Conservation (phyloP, 2,113 vertebrate species). For the Naja naja region DNA sequence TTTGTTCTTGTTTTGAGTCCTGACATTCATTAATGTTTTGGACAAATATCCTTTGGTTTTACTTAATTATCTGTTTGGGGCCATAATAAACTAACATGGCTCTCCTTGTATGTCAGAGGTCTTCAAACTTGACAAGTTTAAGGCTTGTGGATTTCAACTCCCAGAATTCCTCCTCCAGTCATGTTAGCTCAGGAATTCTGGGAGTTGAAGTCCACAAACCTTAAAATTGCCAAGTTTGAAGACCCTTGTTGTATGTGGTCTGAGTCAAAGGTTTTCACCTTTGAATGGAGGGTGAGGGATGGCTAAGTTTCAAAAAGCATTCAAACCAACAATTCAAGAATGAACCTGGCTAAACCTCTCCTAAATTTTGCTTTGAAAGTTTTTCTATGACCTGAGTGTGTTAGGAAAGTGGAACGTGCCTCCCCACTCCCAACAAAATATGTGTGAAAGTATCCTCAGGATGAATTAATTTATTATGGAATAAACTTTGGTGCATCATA, state of each 20-base stretch:
- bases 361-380: constrained; percentile 59
- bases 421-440: neutral
- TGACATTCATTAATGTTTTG: neutral
- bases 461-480: constrained; percentile 32
- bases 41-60: neutral
- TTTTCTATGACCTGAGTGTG: constrained; percentile 50
- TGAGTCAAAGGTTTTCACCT: too few relatives aligned
- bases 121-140: too few relatives aligned
- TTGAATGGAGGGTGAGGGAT: constrained; percentile 54
- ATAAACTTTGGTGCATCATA: neutral
- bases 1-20: neutral
- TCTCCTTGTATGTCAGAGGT: neutral
- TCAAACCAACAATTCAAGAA: constrained; percentile 64
- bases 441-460: constrained; percentile 28
- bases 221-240: too few relatives aligned
- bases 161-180: too few relatives aligned
- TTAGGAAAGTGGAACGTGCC: constrained; percentile 31
- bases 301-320: constrained; percentile 55
- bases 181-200: too few relatives aligned
- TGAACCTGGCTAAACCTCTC: constrained; percentile 53
- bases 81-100: neutral
- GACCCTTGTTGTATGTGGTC: neutral
- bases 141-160: too few relatives aligned
- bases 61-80: neutral
- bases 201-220: too few relatives aligned